Percentiles rank a stretch among this genome's conserved stretches.
phyloP scores from a whole-genome alignment of 2,888 invertebrate genomes.

The Troides helena region DNA sequence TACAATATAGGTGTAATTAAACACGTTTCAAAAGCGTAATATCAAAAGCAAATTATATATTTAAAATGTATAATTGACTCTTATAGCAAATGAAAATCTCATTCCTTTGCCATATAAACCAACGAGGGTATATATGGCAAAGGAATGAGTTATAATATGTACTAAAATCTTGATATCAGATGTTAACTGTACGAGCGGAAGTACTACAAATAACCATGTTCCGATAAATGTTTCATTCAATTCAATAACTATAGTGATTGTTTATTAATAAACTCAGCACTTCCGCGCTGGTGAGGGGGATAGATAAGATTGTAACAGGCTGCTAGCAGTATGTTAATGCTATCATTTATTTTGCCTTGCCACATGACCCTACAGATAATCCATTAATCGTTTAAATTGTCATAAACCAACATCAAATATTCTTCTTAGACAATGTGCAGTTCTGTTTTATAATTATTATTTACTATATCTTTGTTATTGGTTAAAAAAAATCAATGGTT shows the following conservation, averaged over 20 bases:
- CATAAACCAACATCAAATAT: neutral
- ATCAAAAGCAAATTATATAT: too few species aligned
- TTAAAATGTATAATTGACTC: too few species aligned
- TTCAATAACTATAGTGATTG: constrained; percentile 2
- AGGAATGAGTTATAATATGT: neutral
- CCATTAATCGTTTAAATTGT: neutral
- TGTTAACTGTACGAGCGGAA: neutral
- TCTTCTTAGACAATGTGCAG: too few species aligned
- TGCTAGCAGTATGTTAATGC: neutral
- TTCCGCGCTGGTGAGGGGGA: neutral
- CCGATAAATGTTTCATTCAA: constrained; percentile 7
- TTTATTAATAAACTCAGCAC: constrained; percentile 5
- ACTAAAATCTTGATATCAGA: neutral
- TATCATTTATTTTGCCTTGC: neutral
- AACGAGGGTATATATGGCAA: neutral
- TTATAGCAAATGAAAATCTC: too few species aligned
- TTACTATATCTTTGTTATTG: too few species aligned
- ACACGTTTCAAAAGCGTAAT: too few species aligned
- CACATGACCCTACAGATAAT: neutral
- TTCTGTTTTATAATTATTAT: too few species aligned
- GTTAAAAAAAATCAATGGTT: too few species aligned
- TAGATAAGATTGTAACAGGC: neutral
- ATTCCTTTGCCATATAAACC: too few species aligned
- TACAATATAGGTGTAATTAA: neutral
- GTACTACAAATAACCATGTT: constrained; percentile 5